Evolutionary conservation across 1,140 invertebrate genomes (phyloP).

Genomic region (Melitaea cinxia): DNA sequence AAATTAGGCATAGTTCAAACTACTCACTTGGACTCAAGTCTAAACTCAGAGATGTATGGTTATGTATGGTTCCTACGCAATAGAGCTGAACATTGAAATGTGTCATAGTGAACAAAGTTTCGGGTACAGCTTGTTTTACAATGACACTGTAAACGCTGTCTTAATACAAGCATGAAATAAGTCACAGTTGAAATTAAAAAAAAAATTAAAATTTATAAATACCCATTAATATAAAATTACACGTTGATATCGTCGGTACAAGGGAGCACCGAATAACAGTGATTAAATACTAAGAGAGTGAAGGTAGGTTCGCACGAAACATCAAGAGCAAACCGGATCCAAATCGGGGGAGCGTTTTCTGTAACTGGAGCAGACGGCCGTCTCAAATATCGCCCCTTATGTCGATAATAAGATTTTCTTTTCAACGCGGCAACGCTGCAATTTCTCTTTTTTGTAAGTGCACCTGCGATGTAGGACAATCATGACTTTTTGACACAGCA

Average conservation of each 20-base stretch:
- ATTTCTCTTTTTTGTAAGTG: constrained; percentile 78
- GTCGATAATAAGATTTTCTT: constrained; percentile 79
- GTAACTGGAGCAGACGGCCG: constrained; percentile 75
- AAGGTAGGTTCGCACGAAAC: constrained; percentile 68
- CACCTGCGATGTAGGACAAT: constrained; percentile 75
- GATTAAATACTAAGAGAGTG: constrained; percentile 73
- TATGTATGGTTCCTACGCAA: no score
- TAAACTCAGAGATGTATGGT: no score
- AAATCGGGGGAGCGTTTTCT: constrained; percentile 71
- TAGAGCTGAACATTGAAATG: no score
- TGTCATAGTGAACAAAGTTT: no score
- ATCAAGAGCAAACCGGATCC: constrained; percentile 76
- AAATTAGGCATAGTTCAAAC: no score
- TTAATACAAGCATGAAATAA: not conserved
- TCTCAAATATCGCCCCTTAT: constrained; percentile 78
- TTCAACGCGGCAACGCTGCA: constrained; percentile 59
- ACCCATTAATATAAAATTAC: constrained; percentile 19
- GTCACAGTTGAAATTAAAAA: not conserved
- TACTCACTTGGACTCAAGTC: no score
- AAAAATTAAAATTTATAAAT: not conserved
- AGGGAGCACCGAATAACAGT: constrained; percentile 52
- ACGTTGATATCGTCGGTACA: constrained; percentile 9
- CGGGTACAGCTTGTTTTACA: no score
- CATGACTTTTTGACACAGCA: constrained; percentile 61
- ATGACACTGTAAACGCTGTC: no score